Conservation (phyloP, 1,140 invertebrate genomes). For the Atta texana region DNA sequence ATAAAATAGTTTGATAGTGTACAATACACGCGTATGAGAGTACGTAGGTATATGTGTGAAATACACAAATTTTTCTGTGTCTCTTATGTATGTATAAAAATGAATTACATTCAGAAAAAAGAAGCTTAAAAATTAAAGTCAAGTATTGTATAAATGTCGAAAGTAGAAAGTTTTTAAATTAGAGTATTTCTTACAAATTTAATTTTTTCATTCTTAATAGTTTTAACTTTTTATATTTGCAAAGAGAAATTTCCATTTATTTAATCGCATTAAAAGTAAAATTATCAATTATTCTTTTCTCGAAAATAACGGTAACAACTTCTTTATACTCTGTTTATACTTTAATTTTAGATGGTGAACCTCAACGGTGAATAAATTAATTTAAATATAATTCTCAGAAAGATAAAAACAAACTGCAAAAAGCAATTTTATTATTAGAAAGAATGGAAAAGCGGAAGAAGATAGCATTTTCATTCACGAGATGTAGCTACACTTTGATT, state of each 20-base stretch:
- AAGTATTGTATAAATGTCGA: not conserved
- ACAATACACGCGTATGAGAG: no score
- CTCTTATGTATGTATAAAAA: not conserved
- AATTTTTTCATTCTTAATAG: not conserved
- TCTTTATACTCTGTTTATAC: not conserved
- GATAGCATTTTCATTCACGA: not conserved
- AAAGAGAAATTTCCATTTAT: not conserved
- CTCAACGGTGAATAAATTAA: not conserved
- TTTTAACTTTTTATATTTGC: not conserved
- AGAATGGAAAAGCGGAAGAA: not conserved
- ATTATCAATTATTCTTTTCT: not conserved
- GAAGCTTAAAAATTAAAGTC: not conserved
- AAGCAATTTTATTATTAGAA: not conserved
- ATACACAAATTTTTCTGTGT: not conserved
- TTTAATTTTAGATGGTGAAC: slow-evolving; percentile 1
- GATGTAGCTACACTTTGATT: slow-evolving; percentile 8
- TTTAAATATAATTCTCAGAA: slow-evolving; percentile 6
- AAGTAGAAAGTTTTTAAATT: not conserved
- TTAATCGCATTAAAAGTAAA: not conserved
- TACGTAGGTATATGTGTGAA: not conserved
- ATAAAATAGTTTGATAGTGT: not conserved
- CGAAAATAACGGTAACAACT: not conserved
- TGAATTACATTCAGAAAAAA: not conserved
- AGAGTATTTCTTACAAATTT: not conserved
- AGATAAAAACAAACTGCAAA: not conserved